A percentile compares a stretch with the other conserved stretches of the same genome.
These are phyloP conservation scores for Microtus montanus DNA, from an alignment of 2,113 vertebrate species.

Conservation along the genomic window DNA sequence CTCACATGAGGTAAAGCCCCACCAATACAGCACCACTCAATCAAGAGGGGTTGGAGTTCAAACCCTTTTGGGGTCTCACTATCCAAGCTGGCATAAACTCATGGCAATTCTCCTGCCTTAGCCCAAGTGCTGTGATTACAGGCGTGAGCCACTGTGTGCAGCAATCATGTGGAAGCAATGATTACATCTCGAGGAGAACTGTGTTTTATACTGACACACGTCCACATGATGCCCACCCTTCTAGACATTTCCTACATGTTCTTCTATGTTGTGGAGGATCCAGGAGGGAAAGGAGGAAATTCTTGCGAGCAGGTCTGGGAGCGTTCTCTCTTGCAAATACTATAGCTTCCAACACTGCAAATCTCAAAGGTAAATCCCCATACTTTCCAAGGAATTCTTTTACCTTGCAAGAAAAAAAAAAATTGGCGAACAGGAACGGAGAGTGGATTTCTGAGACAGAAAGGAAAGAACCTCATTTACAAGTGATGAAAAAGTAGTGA, in stretches of 20 bases:
- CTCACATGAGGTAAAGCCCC: background rate
- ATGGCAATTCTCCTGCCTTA: background rate
- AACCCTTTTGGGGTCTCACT: background rate
- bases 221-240: background rate
- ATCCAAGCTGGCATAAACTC: background rate
- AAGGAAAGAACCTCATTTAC: constrained; percentile 14
- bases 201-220: background rate
- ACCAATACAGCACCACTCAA: background rate
- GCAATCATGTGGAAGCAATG: background rate
- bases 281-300: background rate
- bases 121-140: background rate
- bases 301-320: background rate
- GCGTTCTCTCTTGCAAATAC: background rate
- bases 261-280: background rate
- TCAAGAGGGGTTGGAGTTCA: constrained; percentile 2
- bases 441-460: constrained; percentile 11
- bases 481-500: background rate
- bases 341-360: background rate
- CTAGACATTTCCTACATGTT: background rate
- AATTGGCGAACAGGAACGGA: background rate
- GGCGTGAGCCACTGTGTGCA: background rate
- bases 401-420: constrained; percentile 4
- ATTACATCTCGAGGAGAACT: background rate
- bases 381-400: constrained; percentile 42
- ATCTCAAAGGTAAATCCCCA: background rate